These are phyloP conservation scores for Sabellastarte sp. DNA, from an alignment of 2,888 invertebrate genomes.

Conservation along the genomic window DNA sequence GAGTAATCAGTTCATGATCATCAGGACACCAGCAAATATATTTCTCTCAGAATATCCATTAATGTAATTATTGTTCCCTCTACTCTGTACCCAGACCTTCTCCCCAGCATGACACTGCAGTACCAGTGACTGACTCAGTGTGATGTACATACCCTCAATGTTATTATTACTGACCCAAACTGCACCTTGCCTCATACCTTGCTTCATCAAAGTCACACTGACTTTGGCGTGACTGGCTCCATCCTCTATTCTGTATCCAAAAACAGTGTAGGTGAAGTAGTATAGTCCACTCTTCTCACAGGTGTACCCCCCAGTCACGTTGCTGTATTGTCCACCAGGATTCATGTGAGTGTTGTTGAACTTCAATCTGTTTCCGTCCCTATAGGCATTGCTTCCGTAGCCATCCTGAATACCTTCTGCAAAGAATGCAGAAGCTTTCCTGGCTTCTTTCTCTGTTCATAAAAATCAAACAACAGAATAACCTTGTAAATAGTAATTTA, in stretches of 20 bases:
- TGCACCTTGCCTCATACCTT: neutral
- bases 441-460: too few relatives aligned
- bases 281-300: neutral
- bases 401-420: too few relatives aligned
- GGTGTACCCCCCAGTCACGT: neutral
- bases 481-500: too few relatives aligned
- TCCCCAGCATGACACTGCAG: neutral
- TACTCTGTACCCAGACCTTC: neutral
- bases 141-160: neutral
- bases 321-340: neutral
- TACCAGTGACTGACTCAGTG: too few relatives aligned
- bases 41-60: neutral
- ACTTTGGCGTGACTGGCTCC: too few relatives aligned
- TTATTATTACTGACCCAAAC: neutral
- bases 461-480: too few relatives aligned
- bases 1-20: too few relatives aligned
- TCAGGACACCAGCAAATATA: too few relatives aligned
- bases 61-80: neutral
- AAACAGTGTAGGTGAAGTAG: neutral
- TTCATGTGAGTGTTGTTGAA: neutral
- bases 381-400: too few relatives aligned
- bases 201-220: neutral
- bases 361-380: neutral
- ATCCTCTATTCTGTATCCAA: too few relatives aligned
- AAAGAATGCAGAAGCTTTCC: too few relatives aligned